Base-by-base conservation (phyloP, 2,888 invertebrate species). In the Acrobasis suavella region DNA sequence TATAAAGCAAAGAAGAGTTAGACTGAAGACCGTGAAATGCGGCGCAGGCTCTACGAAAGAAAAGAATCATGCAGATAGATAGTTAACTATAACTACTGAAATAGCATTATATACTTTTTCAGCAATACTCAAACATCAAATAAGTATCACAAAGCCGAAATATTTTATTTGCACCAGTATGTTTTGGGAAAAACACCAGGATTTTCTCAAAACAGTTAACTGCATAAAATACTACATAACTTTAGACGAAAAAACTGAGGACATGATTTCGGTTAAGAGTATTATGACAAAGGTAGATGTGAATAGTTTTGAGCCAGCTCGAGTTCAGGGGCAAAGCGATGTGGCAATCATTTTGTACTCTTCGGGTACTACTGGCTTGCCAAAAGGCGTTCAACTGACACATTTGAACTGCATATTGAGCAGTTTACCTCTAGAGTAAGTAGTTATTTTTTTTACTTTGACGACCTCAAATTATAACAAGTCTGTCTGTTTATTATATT, bases 361-460 rank as follows among this genome's bases (percentile, higher is more conserved):
- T 32, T 95, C 95, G 62, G 96, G 96, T 52, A 96, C 96, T 0
- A 94, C 94, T 22, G 96, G 96, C 0, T 80, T 95, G 71, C 94
- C 95, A 0, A 95, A 95, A 82, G 95, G 94, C 46, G 95, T 95
- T 1, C 89, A 93, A 82, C 78, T 95, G 51, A 93, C 94, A 7
- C 94, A 95, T 77, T 81, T 87, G 61, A 95, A 95, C 77, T 85
- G 91, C 63, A 83, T 92, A 55, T 69, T 88, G 46, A 82, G 80
- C 62, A 82, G 82, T 73, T 67, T 81, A 42, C 73, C 81, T 0
- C 71, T 81, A 67, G 76, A 78, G 85, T 85, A 75, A 84, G 86
- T 84, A 69, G 52, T 14, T 42, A 42, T 32, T 32, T 32, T 6
- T n/a, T 32, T 32, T 8, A 32, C 32, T 32, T 7, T 2, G 7